Conservation (phyloP, 2,888 invertebrate genomes). For the Plagodis pulveraria region DNA sequence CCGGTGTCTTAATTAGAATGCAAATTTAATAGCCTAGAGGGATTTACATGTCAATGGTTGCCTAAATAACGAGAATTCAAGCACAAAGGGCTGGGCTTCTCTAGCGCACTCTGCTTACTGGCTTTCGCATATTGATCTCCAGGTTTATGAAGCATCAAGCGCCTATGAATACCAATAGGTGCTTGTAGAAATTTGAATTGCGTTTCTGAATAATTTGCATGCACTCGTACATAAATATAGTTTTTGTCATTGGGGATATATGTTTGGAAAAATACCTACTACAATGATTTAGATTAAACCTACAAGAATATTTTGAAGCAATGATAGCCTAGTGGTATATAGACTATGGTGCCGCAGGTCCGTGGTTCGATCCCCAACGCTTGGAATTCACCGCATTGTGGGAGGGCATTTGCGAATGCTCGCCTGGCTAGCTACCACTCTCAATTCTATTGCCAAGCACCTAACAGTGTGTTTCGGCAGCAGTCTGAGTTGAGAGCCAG, state of each 20-base stretch:
- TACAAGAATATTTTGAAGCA: too few species aligned
- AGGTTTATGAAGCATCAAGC: conserved; percentile 55
- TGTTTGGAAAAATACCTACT: too few species aligned
- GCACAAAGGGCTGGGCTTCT: conserved; percentile 67
- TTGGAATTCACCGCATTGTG: too few species aligned
- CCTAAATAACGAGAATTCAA: conserved; percentile 75
- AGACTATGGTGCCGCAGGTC: too few species aligned
- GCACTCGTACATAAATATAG: conserved; percentile 33
- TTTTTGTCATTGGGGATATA: conserved; percentile 3
- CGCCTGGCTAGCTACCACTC: too few species aligned
- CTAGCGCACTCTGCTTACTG: conserved; percentile 51
- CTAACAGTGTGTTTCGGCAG: too few species aligned
- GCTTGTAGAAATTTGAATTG: conserved; percentile 44
- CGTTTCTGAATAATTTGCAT: conserved; percentile 37
- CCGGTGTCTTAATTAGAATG: conserved; percentile 79
- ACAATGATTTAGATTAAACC: too few species aligned
- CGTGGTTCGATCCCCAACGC: too few species aligned
- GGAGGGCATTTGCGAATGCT: too few species aligned
- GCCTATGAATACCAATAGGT: conserved; percentile 63
- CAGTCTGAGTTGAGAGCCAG: too few species aligned
- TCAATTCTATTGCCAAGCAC: too few species aligned
- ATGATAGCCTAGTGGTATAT: too few species aligned
- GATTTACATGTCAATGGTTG: conserved; percentile 82
- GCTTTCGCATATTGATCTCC: conserved; percentile 63
- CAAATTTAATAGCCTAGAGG: conserved; percentile 81